Evolutionary conservation across 2,888 invertebrate species (phyloP).

Genomic region (Marasmarcha lunaedactyla): DNA sequence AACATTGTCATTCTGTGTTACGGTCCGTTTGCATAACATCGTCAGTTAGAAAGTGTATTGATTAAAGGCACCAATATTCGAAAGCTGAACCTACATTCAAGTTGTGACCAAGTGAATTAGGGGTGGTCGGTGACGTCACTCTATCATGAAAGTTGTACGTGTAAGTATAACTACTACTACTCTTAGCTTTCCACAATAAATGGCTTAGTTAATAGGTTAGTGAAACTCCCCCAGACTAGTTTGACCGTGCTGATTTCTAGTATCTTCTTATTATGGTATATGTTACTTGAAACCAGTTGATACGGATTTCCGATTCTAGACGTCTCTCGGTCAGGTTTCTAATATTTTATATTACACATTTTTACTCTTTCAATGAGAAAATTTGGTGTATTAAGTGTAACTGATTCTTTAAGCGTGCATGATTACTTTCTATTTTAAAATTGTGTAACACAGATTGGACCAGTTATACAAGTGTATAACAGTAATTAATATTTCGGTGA

Average conservation of each 20-base stretch:
- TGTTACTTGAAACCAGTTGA: slow-evolving; percentile 11
- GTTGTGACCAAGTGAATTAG: slow-evolving; percentile 27
- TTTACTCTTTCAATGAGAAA: not conserved
- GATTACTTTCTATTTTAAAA: slow-evolving; percentile 49
- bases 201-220: slow-evolving; percentile 56
- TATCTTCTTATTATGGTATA: slow-evolving; percentile 30
- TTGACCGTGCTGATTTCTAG: slow-evolving; percentile 39
- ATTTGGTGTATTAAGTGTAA: slow-evolving; percentile 4
- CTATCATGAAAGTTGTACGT: too few species aligned
- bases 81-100: slow-evolving; percentile 61
- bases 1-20: slow-evolving; percentile 61
- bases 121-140: too few species aligned
- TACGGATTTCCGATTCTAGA: slow-evolving; percentile 31
- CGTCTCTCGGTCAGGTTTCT: not conserved
- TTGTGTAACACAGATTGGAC: slow-evolving; percentile 21
- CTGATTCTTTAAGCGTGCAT: slow-evolving; percentile 8
- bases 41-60: slow-evolving; percentile 63
- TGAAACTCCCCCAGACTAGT: slow-evolving; percentile 49
- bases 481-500: slow-evolving; percentile 37
- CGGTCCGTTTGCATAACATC: slow-evolving; percentile 59
- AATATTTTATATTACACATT: not conserved
- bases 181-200: slow-evolving; percentile 53
- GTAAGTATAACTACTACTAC: slow-evolving; percentile 37
- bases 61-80: slow-evolving; percentile 43
- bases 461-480: slow-evolving; percentile 25